Base-by-base conservation (phyloP, 2,113 vertebrate species). In the Plestiodon gilberti region DNA sequence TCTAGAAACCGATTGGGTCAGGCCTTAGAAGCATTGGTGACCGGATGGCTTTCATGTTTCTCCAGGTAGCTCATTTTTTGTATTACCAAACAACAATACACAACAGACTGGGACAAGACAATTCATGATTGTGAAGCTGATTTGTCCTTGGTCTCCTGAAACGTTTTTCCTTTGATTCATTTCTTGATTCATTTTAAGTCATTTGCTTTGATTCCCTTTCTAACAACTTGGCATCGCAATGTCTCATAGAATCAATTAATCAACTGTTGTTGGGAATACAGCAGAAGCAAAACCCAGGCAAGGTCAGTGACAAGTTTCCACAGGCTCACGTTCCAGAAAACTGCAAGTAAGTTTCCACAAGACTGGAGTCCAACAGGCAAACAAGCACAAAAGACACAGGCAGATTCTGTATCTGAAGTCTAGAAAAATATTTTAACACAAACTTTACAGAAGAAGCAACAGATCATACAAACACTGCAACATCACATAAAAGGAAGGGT, bases 151-250 rank as follows among this genome's bases (percentile, higher is more conserved):
- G 78, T 75, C 61, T 65, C 65, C n/a, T 65, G 62, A 18, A 74
- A 38, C 9, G 17, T 25, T 74, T 52, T 81, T 62, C 73, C 57
- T 64, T 81, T 69, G 43, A 48, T 48, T 48, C 43, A 48, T 4
- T 48, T 48, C 43, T 48, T 8, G 8, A 87, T 87, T 87, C 78
- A 75, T 87, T 81, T 81, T n/a, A 78, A 62, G 69, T 74, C 59
- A 74, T 18, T 85, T 70, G 62, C 69, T 74, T 86, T 86, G 85
- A 86, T 86, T 84, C 69, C 14, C n/a, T 52, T 81, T 81, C 59
- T 73, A 73, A 73, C 38, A 48, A 57, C 38, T 80, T 73, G 55
- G 84, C 65, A n/a, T 74, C 20, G 38, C 20, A 75, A 64, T 61
- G 81, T 15, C 57, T 87, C 85, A 81, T 38, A 73, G 30, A 75